phyloP scores from a whole-genome alignment of 2,797 vertebrate genomes.

The Saguinus oedipus region DNA sequence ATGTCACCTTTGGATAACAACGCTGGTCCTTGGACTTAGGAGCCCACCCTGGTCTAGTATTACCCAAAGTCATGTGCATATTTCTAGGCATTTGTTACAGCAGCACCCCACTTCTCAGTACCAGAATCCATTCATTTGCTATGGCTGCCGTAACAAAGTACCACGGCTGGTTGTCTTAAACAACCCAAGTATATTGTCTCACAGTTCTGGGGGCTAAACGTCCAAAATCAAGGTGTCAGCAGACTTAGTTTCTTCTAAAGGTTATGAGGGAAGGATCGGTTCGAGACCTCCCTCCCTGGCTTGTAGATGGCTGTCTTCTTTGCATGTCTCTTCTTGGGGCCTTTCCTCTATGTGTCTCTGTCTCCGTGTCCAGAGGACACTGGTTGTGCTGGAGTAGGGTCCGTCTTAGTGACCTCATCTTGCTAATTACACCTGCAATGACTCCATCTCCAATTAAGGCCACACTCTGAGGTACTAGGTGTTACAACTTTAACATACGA shows the following conservation, averaged over 20 bases:
- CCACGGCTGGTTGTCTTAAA: background rate
- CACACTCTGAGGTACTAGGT: background rate
- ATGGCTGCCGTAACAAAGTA: background rate
- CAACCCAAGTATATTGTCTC: too few species aligned
- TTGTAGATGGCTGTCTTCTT: too few species aligned
- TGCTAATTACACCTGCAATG: background rate
- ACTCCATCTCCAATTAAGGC: background rate
- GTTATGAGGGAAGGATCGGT: background rate
- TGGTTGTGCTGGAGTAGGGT: background rate
- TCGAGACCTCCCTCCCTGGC: too few species aligned
- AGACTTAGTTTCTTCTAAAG: background rate
- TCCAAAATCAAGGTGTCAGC: too few species aligned
- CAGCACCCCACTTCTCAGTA: background rate
- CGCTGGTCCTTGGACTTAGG: background rate
- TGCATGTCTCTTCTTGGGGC: too few species aligned
- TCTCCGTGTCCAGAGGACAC: background rate
- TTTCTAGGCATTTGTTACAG: background rate
- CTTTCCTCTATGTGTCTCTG: too few species aligned
- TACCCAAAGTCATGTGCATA: background rate
- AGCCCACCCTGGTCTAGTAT: background rate
- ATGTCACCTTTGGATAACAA: background rate
- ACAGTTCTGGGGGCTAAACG: too few species aligned
- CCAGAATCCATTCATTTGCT: constrained; percentile 1
- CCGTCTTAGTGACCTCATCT: background rate
- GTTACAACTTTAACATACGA: background rate